Base-by-base conservation (phyloP, 2,113 vertebrate species). In the Galemys pyrenaicus region DNA sequence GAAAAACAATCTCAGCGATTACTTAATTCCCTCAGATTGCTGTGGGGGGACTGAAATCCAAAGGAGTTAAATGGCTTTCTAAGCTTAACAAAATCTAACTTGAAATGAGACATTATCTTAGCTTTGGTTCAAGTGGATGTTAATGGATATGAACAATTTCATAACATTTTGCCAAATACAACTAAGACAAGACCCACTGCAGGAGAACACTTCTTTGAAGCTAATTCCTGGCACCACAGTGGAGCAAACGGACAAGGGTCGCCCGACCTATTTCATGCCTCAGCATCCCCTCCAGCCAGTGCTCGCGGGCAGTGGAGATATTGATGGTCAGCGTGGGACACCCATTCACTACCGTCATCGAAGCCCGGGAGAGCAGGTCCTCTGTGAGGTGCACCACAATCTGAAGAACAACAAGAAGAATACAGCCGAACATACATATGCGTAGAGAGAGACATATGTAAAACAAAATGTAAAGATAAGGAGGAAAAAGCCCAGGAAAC, bases 221-320 rank as follows among this genome's bases (percentile, higher is more conserved):
- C 26, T 19, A 7, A 51, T 26, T 62, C 46, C 37, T 56, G 58
- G 46, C 20, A 37, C 6, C 1, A 58, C 10, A 32, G 22, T 19
- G 1, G 32, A 35, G 1, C 39, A 35, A 24, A 68, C 4, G 32
- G 35, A 46, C 13, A 60, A 64, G 60, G 35, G 17, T 1, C 3
- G 41, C 73, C 30, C 0, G 97, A 99, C 99, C 99, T 51, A 99
- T 99, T 96, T 99, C 99, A 24, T 99, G 99, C 68, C 99, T 98
- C 92, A 99, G 98, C 99, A 99, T 99, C 32, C 99, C 99, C 94
- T 99, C 99, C 96, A 99, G 98, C 99, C 99, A 99, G 95, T 99
- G 99, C 94, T 99, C 99, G 9, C 99, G 98, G 0, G 99, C 99
- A 0, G 98, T 99, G 95, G 98, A 98, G 51, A 98, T 96, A 68